Evolutionary conservation across 2,113 vertebrate genomes (phyloP).

Genomic region (Odontophorus gujanensis): DNA sequence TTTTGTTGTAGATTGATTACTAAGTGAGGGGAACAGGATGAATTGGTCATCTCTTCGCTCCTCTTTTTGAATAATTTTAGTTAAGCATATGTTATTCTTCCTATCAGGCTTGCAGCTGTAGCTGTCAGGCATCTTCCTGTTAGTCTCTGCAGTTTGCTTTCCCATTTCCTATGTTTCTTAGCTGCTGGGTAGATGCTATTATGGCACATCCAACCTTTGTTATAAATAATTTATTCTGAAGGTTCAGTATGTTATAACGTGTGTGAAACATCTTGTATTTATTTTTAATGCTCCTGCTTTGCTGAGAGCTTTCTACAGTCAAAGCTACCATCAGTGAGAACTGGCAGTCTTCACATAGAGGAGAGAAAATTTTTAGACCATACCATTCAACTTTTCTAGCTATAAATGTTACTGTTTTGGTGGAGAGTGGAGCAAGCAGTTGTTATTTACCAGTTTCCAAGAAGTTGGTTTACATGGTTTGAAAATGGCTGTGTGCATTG

Average conservation of each 20-base stretch:
- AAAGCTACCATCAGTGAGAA: constrained; percentile 36
- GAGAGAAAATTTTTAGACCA: constrained; percentile 34
- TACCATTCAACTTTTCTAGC: constrained; percentile 23
- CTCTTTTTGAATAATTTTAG: background rate
- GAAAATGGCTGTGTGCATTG: constrained; percentile 3
- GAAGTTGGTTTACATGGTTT: constrained; percentile 1
- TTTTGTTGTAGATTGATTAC: background rate
- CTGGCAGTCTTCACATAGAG: constrained; percentile 10
- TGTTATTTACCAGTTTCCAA: constrained; percentile 31
- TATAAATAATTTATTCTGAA: constrained; percentile 67
- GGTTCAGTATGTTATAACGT: constrained; percentile 42
- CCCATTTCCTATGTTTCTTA: constrained; percentile 30
- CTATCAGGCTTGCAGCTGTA: background rate
- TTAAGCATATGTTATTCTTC: background rate
- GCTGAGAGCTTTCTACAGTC: constrained; percentile 42
- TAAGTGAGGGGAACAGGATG: background rate
- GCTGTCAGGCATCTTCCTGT: background rate
- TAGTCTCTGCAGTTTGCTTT: constrained; percentile 10
- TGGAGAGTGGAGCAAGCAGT: background rate
- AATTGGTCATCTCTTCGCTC: background rate
- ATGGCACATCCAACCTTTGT: constrained; percentile 18
- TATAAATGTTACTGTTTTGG: background rate
- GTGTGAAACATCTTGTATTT: constrained; percentile 34
- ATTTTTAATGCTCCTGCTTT: constrained; percentile 65
- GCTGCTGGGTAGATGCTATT: constrained; percentile 43